A percentile compares a stretch with the other conserved stretches of the same genome.
Evolutionary conservation across 2,797 vertebrate genomes (phyloP).

Genomic region (Enteromius trimaculatus): DNA sequence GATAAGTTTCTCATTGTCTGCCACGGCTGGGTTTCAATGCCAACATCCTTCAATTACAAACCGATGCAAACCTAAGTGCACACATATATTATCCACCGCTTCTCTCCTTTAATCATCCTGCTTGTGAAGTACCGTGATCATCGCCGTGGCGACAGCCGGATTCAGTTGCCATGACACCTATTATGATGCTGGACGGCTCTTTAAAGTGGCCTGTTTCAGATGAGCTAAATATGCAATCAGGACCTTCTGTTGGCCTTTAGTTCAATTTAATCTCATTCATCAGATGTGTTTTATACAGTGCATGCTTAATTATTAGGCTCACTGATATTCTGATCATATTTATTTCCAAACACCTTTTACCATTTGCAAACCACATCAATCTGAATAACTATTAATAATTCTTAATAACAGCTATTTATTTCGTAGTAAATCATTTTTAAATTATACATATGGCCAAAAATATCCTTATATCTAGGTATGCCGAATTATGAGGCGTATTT

Average conservation of each 20-base stretch:
- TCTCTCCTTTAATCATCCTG: constrained; percentile 60
- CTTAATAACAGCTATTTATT: no score
- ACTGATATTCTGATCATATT: neutral
- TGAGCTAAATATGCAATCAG: constrained; percentile 52
- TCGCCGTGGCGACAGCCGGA: constrained; percentile 77
- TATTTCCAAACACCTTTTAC: neutral
- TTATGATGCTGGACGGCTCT: constrained; percentile 68
- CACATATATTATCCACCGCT: constrained; percentile 24
- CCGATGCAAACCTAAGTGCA: constrained; percentile 19
- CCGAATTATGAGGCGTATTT: no score
- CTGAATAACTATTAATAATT: no score
- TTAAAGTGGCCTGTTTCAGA: constrained; percentile 69
- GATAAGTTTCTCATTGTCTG: neutral
- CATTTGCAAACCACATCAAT: neutral
- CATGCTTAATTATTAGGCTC: neutral
- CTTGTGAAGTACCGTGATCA: constrained; percentile 66
- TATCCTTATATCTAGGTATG: no score
- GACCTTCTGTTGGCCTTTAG: constrained; percentile 37
- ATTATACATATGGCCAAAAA: no score
- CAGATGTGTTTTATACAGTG: neutral
- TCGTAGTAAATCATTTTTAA: no score
- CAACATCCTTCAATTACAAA: constrained; percentile 16
- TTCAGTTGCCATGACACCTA: constrained; percentile 77
- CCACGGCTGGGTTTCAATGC: no score
- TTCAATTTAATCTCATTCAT: neutral